Conservation (phyloP, 2,888 invertebrate species). For the Seira musarum region DNA sequence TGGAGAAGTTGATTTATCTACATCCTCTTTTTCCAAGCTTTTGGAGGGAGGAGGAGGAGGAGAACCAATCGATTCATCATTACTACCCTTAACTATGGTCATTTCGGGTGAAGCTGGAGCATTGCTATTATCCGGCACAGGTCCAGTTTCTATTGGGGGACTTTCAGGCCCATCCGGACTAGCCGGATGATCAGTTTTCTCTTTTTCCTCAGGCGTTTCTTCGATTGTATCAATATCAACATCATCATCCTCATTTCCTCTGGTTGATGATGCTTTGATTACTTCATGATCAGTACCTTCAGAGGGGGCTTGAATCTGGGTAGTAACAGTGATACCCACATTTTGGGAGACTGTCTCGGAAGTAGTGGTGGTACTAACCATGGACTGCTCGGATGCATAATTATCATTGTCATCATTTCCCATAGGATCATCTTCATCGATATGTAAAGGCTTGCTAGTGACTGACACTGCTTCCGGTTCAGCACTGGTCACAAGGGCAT, state of each 20-base stretch:
- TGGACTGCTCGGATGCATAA: conserved; percentile 1
- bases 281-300: not conserved
- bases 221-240: conserved; percentile 20
- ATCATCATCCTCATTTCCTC: conserved; percentile 26
- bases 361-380: conserved; percentile 25
- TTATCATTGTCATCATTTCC: conserved; percentile 18
- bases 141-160: not conserved
- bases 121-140: not conserved
- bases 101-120: not conserved
- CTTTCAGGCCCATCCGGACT: conserved; percentile 38
- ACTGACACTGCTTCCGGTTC: conserved; percentile 37
- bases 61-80: no score
- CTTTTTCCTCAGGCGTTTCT: not conserved
- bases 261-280: not conserved
- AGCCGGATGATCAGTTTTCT: conserved; percentile 9
- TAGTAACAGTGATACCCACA: not conserved
- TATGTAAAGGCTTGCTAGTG: conserved; percentile 30
- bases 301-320: not conserved
- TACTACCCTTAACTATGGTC: not conserved
- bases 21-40: no score
- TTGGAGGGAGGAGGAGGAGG: no score
- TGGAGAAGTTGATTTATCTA: no score
- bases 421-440: conserved; percentile 23
- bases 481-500: conserved; percentile 2
- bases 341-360: not conserved